Base-by-base conservation (phyloP, 1,140 invertebrate genomes). In the Bombus sibiricus region DNA sequence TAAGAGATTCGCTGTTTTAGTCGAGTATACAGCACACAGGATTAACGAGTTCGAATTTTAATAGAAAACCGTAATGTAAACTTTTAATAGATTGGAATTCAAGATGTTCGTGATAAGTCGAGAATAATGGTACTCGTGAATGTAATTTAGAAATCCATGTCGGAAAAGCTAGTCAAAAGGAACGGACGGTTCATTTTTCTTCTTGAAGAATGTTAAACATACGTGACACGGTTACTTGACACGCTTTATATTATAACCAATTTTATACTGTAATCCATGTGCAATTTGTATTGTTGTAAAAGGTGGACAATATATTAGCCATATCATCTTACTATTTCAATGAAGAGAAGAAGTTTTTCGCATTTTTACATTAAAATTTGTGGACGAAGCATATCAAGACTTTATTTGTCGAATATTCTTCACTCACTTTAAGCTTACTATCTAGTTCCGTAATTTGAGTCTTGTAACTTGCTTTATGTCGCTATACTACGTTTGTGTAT, bases 171-270 rank as follows among this genome's bases (percentile, higher is more conserved):
- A 75, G 81, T 82, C 81, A 82, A 74, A 82, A 41, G 57, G 32
- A 47, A 75, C 39, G 57, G 71, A 74, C 53, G 71, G 81, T 62
- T 64, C 81, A 82, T 82, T 75, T 82, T 82, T 82, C 81, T 82
- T 82, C 57, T 37, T 62, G 81, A 82, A 43, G 72, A 47, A 82
- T 74, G 81, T 47, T 82, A n/a, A 75, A 82, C 81, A 64, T 47
- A 82, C 81, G 81, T 82, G 81, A 82, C 81, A 75, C n/a, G 81
- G 71, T 82, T 82, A 82, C 81, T 73, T 71, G 71, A 74, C 71
- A 75, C 39, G 53, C 34, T 64, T 82, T 82, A 75, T 64, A 75
- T 74, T 74, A 47, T 43, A 66, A 64, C 57, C 71, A 73, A 75
- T 82, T 72, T 71, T 37, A 39, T 28, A 76, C 43, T 28, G 53